Conservation (phyloP, 1,140 invertebrate species). For the Drosophila simulans region DNA sequence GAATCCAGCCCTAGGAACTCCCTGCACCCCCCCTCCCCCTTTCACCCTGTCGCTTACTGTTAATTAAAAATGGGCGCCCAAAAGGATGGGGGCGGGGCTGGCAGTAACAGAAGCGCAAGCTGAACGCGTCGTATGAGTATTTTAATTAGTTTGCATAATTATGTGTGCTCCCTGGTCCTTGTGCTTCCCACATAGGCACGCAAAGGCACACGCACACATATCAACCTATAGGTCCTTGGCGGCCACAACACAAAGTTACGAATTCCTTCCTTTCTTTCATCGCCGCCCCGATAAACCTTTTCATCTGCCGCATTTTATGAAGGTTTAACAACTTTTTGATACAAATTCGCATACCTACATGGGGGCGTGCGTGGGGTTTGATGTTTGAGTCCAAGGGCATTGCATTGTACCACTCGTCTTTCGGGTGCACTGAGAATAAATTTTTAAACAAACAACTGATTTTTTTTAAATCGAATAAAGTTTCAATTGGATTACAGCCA, state of each 20-base stretch:
- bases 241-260: conserved; percentile 59
- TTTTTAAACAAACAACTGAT: no score
- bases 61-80: conserved; percentile 79
- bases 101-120: conserved; percentile 43
- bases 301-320: conserved; percentile 44
- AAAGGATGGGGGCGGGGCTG: conserved; percentile 40
- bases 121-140: conserved; percentile 78
- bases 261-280: conserved; percentile 46
- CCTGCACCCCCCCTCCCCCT: background rate
- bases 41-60: conserved; percentile 72
- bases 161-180: conserved; percentile 57
- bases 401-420: conserved; percentile 37
- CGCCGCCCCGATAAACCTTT: conserved; percentile 25
- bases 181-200: background rate
- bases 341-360: conserved; percentile 49
- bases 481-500: no score
- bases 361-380: conserved; percentile 8
- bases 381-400: conserved; percentile 56
- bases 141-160: conserved; percentile 84
- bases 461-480: no score
- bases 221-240: conserved; percentile 35
- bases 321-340: conserved; percentile 68
- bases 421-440: conserved; percentile 12
- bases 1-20: background rate
- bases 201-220: background rate